These are phyloP conservation scores for Wasmannia auropunctata DNA, from an alignment of 1,140 invertebrate genomes.

Conservation along the genomic window DNA sequence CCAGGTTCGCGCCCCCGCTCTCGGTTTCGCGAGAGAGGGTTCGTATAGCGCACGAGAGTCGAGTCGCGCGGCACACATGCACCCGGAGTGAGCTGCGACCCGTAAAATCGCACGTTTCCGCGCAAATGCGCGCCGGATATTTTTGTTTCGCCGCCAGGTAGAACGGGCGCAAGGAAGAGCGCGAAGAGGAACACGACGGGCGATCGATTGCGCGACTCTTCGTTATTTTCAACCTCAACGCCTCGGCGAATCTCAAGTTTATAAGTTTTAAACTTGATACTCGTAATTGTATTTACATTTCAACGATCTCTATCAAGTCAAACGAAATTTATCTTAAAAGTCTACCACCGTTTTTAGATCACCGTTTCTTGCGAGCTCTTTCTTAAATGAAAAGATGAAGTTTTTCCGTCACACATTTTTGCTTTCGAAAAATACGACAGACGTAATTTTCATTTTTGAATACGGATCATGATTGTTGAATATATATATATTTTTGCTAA, in stretches of 20 bases:
- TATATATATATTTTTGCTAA: background rate
- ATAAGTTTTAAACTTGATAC: background rate
- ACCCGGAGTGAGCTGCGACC: conserved; percentile 17
- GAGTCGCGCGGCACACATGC: conserved; percentile 20
- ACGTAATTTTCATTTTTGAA: background rate
- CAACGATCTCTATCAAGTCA: background rate
- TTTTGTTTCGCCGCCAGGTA: conserved; percentile 38
- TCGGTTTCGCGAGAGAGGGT: background rate
- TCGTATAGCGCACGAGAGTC: too few species aligned
- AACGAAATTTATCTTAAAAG: background rate
- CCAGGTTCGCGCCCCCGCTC: conserved; percentile 19
- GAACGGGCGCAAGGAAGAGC: background rate
- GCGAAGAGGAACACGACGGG: conserved; percentile 1
- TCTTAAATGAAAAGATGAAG: background rate
- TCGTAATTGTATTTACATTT: background rate
- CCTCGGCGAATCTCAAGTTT: background rate
- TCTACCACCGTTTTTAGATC: background rate
- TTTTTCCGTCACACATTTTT: background rate
- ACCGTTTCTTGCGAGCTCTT: background rate
- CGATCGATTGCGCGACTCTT: conserved; percentile 3
- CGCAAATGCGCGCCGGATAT: conserved; percentile 45
- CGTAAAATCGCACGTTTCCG: conserved; percentile 55
- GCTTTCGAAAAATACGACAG: background rate
- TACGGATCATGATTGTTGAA: background rate
- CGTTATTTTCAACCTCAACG: background rate